These are phyloP conservation scores for Tipula lateralis DNA, from an alignment of 2,888 invertebrate species.

Conservation along the genomic window DNA sequence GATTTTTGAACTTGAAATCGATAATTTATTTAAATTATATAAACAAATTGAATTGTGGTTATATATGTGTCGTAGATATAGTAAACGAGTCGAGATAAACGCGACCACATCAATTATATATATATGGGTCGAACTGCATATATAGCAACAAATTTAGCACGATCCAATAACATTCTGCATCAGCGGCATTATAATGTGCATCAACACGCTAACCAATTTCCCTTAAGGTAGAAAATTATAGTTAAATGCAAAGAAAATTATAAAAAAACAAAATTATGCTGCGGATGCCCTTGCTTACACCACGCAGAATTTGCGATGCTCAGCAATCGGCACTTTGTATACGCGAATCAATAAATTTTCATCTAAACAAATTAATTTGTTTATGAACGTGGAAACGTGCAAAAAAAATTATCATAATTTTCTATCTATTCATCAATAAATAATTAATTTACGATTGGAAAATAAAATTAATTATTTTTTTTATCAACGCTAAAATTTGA, in stretches of 20 bases:
- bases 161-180: background rate
- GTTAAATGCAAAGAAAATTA: background rate
- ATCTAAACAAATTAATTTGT: background rate
- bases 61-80: background rate
- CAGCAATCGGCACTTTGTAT: background rate
- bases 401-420: background rate
- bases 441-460: background rate
- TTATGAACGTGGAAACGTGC: background rate
- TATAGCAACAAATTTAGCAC: background rate
- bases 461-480: background rate
- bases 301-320: background rate
- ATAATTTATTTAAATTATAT: background rate
- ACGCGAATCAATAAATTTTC: background rate
- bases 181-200: background rate
- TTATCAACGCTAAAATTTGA: background rate
- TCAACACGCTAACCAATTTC: conserved; percentile 8
- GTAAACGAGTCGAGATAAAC: background rate
- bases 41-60: background rate
- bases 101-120: background rate
- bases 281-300: background rate
- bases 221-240: background rate
- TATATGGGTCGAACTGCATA: background rate
- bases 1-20: conserved; percentile 9
- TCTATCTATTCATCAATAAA: conserved; percentile 24
- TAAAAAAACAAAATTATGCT: background rate